Evolutionary conservation across 2,113 vertebrate genomes (phyloP).

Genomic region (Danionella cerebrum): DNA sequence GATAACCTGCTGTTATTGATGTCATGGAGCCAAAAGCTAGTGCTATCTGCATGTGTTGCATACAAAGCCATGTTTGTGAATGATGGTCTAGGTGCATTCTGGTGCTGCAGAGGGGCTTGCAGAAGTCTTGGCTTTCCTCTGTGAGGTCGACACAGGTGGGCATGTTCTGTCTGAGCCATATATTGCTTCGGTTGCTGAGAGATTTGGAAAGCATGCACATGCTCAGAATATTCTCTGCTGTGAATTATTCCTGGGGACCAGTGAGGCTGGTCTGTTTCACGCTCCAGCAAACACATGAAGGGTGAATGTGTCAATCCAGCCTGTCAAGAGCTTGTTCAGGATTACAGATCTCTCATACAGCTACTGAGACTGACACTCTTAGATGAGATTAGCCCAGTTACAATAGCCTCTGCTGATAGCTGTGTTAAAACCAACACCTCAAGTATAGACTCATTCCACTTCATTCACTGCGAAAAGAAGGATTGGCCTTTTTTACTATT

Average conservation of each 20-base stretch:
- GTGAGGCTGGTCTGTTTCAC: conserved; percentile 45
- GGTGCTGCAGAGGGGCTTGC: not conserved
- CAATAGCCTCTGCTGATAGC: no score
- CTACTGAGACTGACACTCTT: conserved; percentile 14
- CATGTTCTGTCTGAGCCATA: not conserved
- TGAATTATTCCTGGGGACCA: conserved; percentile 35
- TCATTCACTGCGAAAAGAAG: no score
- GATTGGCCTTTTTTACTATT: no score
- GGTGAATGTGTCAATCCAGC: conserved; percentile 32
- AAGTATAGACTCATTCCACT: no score
- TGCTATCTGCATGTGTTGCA: conserved; percentile 57
- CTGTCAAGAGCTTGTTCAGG: not conserved
- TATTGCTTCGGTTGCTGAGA: conserved; percentile 19
- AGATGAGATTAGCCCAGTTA: not conserved
- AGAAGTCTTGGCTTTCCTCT: conserved; percentile 3
- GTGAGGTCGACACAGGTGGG: conserved; percentile 10
- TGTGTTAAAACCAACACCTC: not conserved
- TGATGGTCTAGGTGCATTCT: conserved; percentile 18
- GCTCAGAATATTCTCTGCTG: conserved; percentile 1
- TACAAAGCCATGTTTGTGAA: conserved; percentile 45
- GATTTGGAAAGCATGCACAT: conserved; percentile 8
- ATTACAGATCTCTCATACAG: not conserved
- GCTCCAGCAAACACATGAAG: conserved; percentile 51
- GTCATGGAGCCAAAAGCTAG: conserved; percentile 55
- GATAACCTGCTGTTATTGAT: conserved; percentile 58